phyloP scores from a whole-genome alignment of 2,113 vertebrate species.

The Poeciliopsis retropinna region DNA sequence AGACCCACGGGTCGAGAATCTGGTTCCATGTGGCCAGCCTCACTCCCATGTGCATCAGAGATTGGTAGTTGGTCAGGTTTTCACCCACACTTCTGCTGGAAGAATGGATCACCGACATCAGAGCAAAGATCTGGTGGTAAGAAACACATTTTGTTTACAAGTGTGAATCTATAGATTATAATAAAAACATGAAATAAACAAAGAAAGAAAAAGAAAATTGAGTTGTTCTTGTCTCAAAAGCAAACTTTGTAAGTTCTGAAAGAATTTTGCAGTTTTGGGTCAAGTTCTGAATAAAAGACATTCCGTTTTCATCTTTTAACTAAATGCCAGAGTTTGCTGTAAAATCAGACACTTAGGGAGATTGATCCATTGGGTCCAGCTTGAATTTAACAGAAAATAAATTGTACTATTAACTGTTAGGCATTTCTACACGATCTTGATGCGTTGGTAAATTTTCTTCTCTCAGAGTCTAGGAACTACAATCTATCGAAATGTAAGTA shows the following conservation, averaged over 20 bases:
- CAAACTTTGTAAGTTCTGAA: neutral
- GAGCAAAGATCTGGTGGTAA: slow-evolving; percentile 70
- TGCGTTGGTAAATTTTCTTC: too few species aligned
- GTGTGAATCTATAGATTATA: neutral
- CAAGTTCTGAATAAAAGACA: neutral
- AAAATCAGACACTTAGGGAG: too few species aligned
- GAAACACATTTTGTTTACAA: slow-evolving; percentile 14
- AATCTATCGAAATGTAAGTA: too few species aligned
- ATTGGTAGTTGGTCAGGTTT: slow-evolving; percentile 64
- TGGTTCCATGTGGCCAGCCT: slow-evolving; percentile 90
- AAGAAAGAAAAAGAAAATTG: neutral
- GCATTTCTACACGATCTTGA: too few species aligned
- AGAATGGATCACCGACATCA: slow-evolving; percentile 62
- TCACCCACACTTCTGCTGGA: slow-evolving; percentile 42
- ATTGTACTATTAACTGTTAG: too few species aligned
- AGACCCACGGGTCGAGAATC: slow-evolving; percentile 93
- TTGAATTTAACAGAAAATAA: too few species aligned
- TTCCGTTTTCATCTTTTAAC: neutral
- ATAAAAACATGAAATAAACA: neutral
- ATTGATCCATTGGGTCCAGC: too few species aligned
- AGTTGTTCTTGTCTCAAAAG: neutral
- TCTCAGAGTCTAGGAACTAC: too few species aligned
- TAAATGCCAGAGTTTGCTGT: neutral
- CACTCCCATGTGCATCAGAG: slow-evolving; percentile 83
- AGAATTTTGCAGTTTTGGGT: neutral